Evolutionary conservation across 2,113 vertebrate species (phyloP), one percentile per base, ranked within the genome.

Genomic region (Prietella phreatophila): DNA sequence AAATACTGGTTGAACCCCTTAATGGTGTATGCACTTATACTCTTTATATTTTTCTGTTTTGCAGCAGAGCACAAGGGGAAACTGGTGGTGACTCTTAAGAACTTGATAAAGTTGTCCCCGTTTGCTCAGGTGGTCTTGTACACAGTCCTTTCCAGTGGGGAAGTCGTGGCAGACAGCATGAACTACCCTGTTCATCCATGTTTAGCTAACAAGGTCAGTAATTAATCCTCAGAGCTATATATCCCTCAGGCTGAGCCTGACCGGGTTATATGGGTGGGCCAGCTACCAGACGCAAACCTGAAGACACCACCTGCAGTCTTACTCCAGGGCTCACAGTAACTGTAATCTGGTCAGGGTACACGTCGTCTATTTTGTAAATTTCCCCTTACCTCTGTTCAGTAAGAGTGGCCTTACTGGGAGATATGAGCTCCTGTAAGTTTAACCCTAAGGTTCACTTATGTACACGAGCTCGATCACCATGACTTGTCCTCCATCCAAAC

Each of bases 151-250:
- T 93, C 96, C 27, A 91, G 76, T 14, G 94, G 94, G 1, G 96
- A 97, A 85, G 75, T 93, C 19, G 92, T 98, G 4, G 97, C 96
- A 0, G 97, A 98, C 93, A 96, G 96, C 91, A 56, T 69, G 69
- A 92, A 94, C 91, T 95, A 96, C 79, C 56, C 91, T 0, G 60
- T 96, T 89, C 92, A 96, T 86, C 92, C 94, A 0, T 98, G 97
- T 89, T 95, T 98, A 84, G 89, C 81, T 20, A 97, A 98, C 93
- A 96, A 97, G 96, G 97, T 97, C 63, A 56, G 75, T 30, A 67
- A 60, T 42, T 22, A 30, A 8, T 1, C 60, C 22, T 63, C 9
- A 22, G 22, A 22, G 20, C 5, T 6, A 47, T 47, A 47, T 47
- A 47, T 47, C n/a, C n/a, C n/a, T n/a, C n/a, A n/a, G 47, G 47